Base-by-base conservation (phyloP, 2,888 invertebrate genomes). In the Drosophila niveifrons region DNA sequence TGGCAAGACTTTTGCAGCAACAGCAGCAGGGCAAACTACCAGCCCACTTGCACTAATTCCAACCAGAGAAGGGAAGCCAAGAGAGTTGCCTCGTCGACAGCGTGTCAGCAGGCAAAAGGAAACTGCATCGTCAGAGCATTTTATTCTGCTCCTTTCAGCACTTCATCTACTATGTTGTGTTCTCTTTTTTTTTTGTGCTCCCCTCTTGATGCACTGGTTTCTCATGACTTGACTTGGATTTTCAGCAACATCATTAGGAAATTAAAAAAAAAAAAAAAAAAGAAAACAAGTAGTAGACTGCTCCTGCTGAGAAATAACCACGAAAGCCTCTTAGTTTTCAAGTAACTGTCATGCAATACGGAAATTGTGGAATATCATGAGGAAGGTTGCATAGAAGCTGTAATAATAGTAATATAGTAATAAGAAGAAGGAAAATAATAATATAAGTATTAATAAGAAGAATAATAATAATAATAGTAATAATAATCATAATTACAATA, bases 181-280 rank as follows among this genome's bases (percentile, higher is more conserved):
- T 10, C 15, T 18, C 31, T 28, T n/a, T 44, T 28, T 9, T 28
- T 47, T 28, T 8, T n/a, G n/a, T n/a, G 1, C 9, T 23, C 29
- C 13, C 15, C 13, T 15, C 39, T 28, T 15, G 13, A 11, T 53
- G 34, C 51, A 23, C 55, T 15, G 8, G 28, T 29, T 50, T 56
- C 43, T 39, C 63, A 53, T 31, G 18, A 53, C 77, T 66, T 56
- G 56, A 46, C 57, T 75, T 43, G 31, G 34, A 67, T 56, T 62
- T 63, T 59, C 48, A 65, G 70, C 66, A 68, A 59, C 85, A 82
- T 82, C 88, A 82, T 85, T 88, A 88, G 68, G 53, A 85, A 79
- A 82, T 85, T 88, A 73, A 71, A 82, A 86, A 70, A 62, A 51
- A 69, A 50, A 52, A 4, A 18, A 51, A 29, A 48, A 29, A 36